phyloP scores from a whole-genome alignment of 2,797 vertebrate species.

The Myotis vivesi region DNA sequence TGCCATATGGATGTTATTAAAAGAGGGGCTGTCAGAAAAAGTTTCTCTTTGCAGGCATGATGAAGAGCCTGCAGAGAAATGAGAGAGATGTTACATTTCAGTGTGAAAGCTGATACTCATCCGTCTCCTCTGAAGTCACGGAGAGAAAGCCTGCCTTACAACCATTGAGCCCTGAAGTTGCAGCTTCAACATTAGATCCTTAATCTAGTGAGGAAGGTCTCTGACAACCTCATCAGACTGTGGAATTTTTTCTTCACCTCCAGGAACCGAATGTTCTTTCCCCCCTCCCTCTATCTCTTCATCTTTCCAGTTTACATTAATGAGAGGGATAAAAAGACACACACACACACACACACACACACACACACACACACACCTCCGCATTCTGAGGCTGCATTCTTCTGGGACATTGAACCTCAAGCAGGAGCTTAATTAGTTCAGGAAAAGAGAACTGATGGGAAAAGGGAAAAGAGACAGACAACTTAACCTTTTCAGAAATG shows the following conservation, averaged over 20 bases:
- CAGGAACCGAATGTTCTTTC: slow-evolving; percentile 19
- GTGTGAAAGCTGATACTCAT: neutral
- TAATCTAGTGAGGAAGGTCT: slow-evolving; percentile 7
- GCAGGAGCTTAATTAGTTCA: slow-evolving; percentile 33
- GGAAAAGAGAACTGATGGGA: neutral
- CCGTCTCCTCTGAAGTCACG: neutral
- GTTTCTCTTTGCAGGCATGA: neutral
- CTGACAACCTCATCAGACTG: slow-evolving; percentile 30
- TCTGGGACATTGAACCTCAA: neutral
- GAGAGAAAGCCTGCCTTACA: neutral
- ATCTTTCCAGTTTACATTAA: slow-evolving; percentile 27
- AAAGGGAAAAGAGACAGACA: neutral
- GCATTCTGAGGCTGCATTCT: neutral
- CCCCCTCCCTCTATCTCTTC: neutral
- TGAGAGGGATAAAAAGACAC: neutral
- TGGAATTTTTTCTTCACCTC: slow-evolving; percentile 48
- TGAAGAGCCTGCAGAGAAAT: neutral
- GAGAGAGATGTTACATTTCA: neutral
- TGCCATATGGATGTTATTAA: neutral
- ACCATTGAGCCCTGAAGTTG: neutral
- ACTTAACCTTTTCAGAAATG: neutral
- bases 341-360: no score
- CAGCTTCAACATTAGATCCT: neutral
- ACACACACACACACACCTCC: neutral
- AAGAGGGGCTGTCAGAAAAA: neutral